phyloP scores from a whole-genome alignment of 2,113 vertebrate species.

The Uropsilus gracilis region DNA sequence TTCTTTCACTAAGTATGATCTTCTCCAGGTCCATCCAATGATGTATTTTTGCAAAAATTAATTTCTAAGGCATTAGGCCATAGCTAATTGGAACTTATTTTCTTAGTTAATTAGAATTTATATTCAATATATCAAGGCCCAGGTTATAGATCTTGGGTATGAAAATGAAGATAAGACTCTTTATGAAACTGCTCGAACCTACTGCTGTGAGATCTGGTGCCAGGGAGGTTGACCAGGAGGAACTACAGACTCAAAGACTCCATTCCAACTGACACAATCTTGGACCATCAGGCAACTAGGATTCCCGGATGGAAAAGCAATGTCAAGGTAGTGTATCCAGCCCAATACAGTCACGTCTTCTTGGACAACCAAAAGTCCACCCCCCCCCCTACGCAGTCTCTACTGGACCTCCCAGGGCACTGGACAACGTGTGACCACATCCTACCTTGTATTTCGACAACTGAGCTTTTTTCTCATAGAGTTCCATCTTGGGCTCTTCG shows the following conservation, averaged over 20 bases:
- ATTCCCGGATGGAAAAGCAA: neutral
- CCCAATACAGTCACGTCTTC: neutral
- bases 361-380: neutral
- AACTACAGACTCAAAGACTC: neutral
- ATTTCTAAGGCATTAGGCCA: neutral
- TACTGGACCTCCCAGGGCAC: accelerated
- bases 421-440: too few species aligned
- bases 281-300: neutral
- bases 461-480: slow-evolving; percentile 97
- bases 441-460: slow-evolving; percentile 97
- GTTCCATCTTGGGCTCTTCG: slow-evolving; percentile 93
- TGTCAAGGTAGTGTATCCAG: accelerated
- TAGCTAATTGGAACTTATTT: neutral
- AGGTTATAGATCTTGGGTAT: neutral
- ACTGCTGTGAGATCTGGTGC: neutral
- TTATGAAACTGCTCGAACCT: neutral
- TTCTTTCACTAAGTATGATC: neutral
- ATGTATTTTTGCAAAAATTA: neutral
- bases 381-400: neutral
- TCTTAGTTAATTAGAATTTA: neutral
- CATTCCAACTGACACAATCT: neutral
- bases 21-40: neutral
- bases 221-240: neutral
- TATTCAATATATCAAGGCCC: neutral
- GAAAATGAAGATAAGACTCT: neutral